Base-by-base conservation (phyloP, 2,888 invertebrate species). In the Athripsodes cinereus region DNA sequence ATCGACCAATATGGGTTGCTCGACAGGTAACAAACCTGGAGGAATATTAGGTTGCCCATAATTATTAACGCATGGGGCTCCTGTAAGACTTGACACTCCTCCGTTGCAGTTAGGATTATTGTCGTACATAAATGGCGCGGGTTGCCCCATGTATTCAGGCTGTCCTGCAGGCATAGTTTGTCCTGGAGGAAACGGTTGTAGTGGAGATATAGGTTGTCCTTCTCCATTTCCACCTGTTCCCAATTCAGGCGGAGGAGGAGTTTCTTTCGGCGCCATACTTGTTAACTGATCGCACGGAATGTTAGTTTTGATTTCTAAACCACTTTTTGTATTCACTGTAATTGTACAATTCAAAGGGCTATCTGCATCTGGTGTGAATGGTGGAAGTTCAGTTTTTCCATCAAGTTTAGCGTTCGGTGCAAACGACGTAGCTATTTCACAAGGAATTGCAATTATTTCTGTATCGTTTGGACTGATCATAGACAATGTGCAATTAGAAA, bases 401-500 rank as follows among this genome's bases (percentile, higher is more conserved):
- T 74, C 71, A 3, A 76, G 70, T 61, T 76, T 72, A 46, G 76
- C 73, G 26, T 78, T 74, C 5, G 78, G 78, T 6, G 74, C 71
- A 65, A 79, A 79, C 1, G 79, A 79, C 21, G 79, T 76, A 50
- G 79, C 79, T 19, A 79, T 78, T 20, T 78, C 72, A 67, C 79
- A 79, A 10, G 79, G 79, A 66, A 79, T 78, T 2, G 73, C 75
- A 20, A 78, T 67, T 13, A 79, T 70, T 69, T 79, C 79, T 1
- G 76, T 76, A 22, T 69, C 68, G 55, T 76, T 71, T 40, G 69
- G 69, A 59, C 65, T 74, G 61, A 68, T 73, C 57, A 79, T 74
- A n/a, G 76, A 75, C 48, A 79, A 68, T 52, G 75, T 74, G 62
- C 79, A 79, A 65, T 79, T 79, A 1, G 72, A 71, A 57, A 79